Evolutionary conservation across 2,113 vertebrate genomes (phyloP), one percentile per base, ranked within the genome.

Genomic region (Corydoras maculifer): DNA sequence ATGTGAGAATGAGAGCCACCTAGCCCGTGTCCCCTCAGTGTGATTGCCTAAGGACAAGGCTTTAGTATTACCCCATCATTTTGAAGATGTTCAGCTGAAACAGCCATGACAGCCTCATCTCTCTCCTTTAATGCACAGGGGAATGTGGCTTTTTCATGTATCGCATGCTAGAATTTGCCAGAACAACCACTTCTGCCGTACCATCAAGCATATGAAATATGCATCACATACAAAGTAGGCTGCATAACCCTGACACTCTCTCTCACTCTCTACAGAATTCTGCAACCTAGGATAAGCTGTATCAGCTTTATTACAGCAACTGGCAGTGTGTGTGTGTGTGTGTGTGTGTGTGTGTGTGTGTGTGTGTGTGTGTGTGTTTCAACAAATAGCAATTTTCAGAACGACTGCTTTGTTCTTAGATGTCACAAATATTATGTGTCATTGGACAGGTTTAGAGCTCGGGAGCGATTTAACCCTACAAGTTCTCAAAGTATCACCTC

Each of bases 121-220:
- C 51, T 72, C 61, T 35, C 15, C 58, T 64, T 75, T 50, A 62
- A 51, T 18, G 59, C 53, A 58, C 31, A 49, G 48, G 59, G 29
- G 53, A 68, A 57, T 30, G 3, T 1, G 18, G 13, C 4, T 6
- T 70, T 75, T 79, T 59, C 43, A 70, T 79, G 65, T 73, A 57
- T 70, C 68, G 76, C 70, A 76, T 14, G 63, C 18, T 67, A 66
- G 58, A 73, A 30, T 57, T 70, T 31, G 49, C 53, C 57, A 62
- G 58, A 79, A 74, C 73, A 76, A 70, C 77, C 70, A 64, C 60
- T 68, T 69, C 73, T n/a, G 25, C 18, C 65, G 54, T 64, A 65
- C 25, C 68, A 75, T 67, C 60, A 51, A 10, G 62, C 54, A 48
- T 65, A 71, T 79, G 74, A 77, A 77, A 77, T 65, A 75, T 77